Evolutionary conservation across 2,113 vertebrate species (phyloP).

Genomic region (Perognathus longimembris): DNA sequence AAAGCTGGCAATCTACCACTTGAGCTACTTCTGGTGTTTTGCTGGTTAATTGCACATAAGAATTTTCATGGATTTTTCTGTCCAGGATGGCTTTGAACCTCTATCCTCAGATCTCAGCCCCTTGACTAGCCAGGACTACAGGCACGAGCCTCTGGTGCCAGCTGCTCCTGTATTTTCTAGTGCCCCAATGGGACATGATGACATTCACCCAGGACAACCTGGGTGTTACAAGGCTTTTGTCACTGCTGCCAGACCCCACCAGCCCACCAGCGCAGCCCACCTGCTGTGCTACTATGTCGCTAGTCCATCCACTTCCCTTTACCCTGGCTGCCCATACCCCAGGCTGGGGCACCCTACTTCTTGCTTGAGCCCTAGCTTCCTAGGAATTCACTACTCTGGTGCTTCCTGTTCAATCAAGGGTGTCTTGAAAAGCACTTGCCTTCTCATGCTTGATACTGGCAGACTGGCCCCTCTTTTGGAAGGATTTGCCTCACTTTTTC

Average conservation of each 20-base stretch:
- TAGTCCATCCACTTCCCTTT: not conserved
- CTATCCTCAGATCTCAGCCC: no score
- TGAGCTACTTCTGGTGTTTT: no score
- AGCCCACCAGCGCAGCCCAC: not conserved
- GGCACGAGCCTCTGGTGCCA: no score
- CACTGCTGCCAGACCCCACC: accelerated
- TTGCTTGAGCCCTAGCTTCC: not conserved
- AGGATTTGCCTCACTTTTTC: not conserved
- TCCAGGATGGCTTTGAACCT: no score
- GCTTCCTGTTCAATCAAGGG: not conserved
- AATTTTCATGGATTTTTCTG: no score
- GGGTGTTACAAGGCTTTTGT: not conserved
- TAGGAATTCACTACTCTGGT: not conserved
- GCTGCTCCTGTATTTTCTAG: no score
- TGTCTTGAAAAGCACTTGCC: not conserved
- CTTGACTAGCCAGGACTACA: no score
- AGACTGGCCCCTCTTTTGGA: not conserved
- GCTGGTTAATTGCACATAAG: no score
- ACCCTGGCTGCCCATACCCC: not conserved
- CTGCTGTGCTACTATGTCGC: no score
- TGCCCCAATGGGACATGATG: not conserved
- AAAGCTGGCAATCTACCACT: no score
- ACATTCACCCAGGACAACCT: not conserved
- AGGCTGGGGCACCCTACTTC: not conserved
- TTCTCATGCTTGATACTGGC: not conserved